phyloP scores from a whole-genome alignment of 2,797 vertebrate species.

The Nyctibius grandis region DNA sequence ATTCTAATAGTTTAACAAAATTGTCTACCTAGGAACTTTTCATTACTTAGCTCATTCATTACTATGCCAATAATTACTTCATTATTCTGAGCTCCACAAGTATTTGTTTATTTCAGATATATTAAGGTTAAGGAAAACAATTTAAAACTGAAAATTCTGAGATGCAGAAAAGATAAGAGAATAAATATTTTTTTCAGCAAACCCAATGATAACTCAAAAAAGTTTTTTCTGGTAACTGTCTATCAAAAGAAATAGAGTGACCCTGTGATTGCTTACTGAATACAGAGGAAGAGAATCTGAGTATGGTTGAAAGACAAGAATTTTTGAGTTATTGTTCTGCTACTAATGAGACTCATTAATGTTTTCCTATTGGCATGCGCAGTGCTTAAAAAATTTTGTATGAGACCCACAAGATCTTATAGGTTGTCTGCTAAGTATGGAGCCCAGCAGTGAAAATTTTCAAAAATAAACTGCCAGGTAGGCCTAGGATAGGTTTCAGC shows the following conservation, averaged over 20 bases:
- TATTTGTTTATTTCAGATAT: background rate
- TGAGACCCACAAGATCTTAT: rapidly evolving
- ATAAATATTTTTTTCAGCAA: background rate
- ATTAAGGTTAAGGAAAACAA: background rate
- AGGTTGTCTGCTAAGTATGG: background rate
- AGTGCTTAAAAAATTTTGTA: background rate
- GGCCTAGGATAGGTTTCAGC: background rate
- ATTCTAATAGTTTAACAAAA: background rate
- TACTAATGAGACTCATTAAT: background rate
- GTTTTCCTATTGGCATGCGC: background rate
- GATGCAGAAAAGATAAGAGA: background rate
- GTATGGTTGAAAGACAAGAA: background rate
- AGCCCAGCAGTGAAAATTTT: background rate
- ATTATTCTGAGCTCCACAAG: background rate
- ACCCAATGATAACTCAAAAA: background rate
- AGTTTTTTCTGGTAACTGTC: background rate
- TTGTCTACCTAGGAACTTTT: background rate
- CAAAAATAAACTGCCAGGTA: background rate
- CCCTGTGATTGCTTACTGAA: background rate
- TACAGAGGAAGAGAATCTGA: background rate
- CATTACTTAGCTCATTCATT: background rate
- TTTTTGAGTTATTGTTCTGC: background rate
- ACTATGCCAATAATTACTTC: background rate
- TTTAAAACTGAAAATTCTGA: background rate
- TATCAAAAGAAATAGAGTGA: background rate